These are phyloP conservation scores for Pseudomyrmex concolor DNA, from an alignment of 1,140 invertebrate species.

Conservation along the genomic window DNA sequence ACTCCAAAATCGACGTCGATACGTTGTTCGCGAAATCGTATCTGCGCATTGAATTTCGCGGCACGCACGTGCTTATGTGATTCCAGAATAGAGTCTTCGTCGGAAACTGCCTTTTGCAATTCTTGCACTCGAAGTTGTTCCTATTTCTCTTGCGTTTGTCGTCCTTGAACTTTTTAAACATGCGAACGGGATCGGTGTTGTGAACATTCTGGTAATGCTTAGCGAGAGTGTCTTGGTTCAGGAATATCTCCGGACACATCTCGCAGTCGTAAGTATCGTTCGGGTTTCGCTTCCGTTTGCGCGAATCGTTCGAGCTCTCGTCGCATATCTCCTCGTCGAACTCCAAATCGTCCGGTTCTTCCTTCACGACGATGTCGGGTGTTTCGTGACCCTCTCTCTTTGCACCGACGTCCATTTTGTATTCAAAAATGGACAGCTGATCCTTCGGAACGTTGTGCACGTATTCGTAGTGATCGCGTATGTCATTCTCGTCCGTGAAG, in stretches of 20 bases:
- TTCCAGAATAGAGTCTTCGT: slow-evolving; percentile 81
- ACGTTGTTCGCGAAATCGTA: slow-evolving; percentile 27
- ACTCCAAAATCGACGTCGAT: slow-evolving; percentile 79
- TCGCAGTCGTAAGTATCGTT: slow-evolving; percentile 82
- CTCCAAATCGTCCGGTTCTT: slow-evolving; percentile 82
- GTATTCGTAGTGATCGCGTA: slow-evolving; percentile 84
- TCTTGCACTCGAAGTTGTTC: slow-evolving; percentile 82
- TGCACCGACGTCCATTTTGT: slow-evolving; percentile 74
- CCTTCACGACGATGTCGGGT: slow-evolving; percentile 76
- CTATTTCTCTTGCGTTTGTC: slow-evolving; percentile 66
- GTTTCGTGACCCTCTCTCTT: slow-evolving; percentile 69
- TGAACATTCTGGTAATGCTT: slow-evolving; percentile 82
- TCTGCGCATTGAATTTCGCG: slow-evolving; percentile 49
- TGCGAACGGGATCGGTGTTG: slow-evolving; percentile 79
- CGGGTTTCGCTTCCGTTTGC: slow-evolving; percentile 72
- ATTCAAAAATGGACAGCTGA: slow-evolving; percentile 81
- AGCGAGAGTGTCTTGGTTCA: slow-evolving; percentile 78
- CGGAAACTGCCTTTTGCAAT: slow-evolving; percentile 82
- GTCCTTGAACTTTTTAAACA: slow-evolving; percentile 79
- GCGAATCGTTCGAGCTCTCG: slow-evolving; percentile 72
- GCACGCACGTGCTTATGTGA: slow-evolving; percentile 77
- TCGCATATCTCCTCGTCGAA: slow-evolving; percentile 77
- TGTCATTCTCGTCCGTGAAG: slow-evolving; percentile 85
- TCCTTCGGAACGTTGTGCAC: slow-evolving; percentile 82
- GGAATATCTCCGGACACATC: slow-evolving; percentile 83